These are phyloP conservation scores for Python bivittatus DNA, from an alignment of 2,113 vertebrate species.

Conservation along the genomic window DNA sequence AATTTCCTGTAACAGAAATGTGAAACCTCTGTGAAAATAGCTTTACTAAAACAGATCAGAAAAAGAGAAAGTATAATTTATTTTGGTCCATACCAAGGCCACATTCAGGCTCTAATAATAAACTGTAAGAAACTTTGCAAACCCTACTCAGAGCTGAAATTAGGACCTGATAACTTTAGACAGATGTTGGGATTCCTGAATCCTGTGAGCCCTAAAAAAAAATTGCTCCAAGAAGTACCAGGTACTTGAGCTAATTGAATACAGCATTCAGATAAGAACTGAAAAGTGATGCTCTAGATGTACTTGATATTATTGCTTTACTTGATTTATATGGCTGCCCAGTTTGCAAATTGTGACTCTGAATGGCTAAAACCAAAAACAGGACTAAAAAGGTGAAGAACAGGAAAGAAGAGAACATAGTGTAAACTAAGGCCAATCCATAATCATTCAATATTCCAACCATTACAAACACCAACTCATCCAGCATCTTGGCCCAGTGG, in stretches of 20 bases:
- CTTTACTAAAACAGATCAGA: neutral
- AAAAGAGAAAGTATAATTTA: neutral
- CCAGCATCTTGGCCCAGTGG: neutral
- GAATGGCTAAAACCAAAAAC: neutral
- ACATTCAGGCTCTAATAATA: slow-evolving; percentile 13
- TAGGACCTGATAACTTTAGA: neutral
- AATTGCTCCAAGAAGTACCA: neutral
- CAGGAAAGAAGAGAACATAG: neutral
- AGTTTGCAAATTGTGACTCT: neutral
- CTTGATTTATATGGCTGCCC: neutral
- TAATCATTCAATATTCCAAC: neutral
- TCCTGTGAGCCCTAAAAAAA: neutral
- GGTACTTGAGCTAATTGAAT: neutral
- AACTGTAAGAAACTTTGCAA: neutral
- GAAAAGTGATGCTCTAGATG: neutral
- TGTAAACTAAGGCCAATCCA: neutral
- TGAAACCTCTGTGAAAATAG: slow-evolving; percentile 6
- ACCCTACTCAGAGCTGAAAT: neutral
- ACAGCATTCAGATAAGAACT: neutral
- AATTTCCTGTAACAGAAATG: slow-evolving; percentile 25
- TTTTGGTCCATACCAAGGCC: neutral
- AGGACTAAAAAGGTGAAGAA: neutral
- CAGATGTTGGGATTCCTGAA: neutral
- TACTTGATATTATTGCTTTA: neutral
- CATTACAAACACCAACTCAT: neutral